Evolutionary conservation across 2,888 invertebrate genomes (phyloP).

Genomic region (Scaptomyza tumidula): DNA sequence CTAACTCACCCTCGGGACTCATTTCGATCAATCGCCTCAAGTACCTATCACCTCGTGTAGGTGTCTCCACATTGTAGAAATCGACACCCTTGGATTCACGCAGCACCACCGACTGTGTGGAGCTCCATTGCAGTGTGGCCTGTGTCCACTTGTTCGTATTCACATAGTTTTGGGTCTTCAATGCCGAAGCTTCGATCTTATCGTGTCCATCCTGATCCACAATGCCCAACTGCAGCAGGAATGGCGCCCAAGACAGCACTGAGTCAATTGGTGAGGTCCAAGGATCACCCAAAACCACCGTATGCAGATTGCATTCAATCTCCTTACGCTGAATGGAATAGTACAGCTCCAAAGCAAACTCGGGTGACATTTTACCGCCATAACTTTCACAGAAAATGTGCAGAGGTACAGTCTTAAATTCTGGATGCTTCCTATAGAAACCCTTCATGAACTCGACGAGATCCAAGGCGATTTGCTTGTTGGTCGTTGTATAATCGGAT

Average conservation of each 20-base stretch:
- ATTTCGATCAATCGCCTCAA: slow-evolving; percentile 38
- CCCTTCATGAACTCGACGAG: slow-evolving; percentile 89
- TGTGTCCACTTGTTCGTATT: slow-evolving; percentile 86
- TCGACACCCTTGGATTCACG: slow-evolving; percentile 88
- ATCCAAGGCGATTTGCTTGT: slow-evolving; percentile 90
- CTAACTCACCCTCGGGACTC: slow-evolving; percentile 46
- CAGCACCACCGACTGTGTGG: slow-evolving; percentile 88
- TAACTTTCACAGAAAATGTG: slow-evolving; percentile 96
- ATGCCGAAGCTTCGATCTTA: slow-evolving; percentile 86
- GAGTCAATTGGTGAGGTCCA: slow-evolving; percentile 96
- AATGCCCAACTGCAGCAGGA: slow-evolving; percentile 89
- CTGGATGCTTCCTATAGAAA: slow-evolving; percentile 88
- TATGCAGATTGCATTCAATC: slow-evolving; percentile 89
- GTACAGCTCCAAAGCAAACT: slow-evolving; percentile 88
- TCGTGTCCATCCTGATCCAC: slow-evolving; percentile 89
- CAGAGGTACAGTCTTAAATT: slow-evolving; percentile 90
- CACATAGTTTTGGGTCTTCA: slow-evolving; percentile 86
- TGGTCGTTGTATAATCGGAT: slow-evolving; percentile 86
- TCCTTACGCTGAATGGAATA: slow-evolving; percentile 88
- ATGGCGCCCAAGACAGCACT: slow-evolving; percentile 92
- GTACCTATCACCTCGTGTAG: slow-evolving; percentile 71
- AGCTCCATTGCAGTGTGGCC: slow-evolving; percentile 88
- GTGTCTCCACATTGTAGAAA: slow-evolving; percentile 91
- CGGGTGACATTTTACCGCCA: slow-evolving; percentile 96
- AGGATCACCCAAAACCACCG: slow-evolving; percentile 93